These are phyloP conservation scores for Axea sp. DNA, from an alignment of 2,888 invertebrate species.

Conservation along the genomic window DNA sequence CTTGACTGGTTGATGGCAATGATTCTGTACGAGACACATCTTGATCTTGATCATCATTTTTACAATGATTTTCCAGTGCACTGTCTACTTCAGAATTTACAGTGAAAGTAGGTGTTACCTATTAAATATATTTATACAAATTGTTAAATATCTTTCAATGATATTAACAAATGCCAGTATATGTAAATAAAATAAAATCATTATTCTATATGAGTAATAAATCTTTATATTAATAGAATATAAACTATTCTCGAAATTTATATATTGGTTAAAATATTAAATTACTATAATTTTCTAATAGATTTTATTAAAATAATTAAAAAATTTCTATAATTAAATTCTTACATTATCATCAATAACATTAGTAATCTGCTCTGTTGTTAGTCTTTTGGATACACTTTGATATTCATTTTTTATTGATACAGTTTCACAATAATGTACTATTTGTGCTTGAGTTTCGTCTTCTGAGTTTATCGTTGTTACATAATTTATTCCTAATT, in stretches of 20 bases:
- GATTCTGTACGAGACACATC: slow-evolving; percentile 62
- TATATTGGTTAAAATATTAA: too few relatives aligned
- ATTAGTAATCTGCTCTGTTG: slow-evolving; percentile 62
- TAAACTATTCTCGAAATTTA: too few relatives aligned
- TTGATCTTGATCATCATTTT: slow-evolving; percentile 62
- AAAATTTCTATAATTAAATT: not conserved
- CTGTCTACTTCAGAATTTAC: slow-evolving; percentile 62
- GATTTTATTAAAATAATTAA: too few relatives aligned
- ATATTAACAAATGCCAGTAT: too few relatives aligned
- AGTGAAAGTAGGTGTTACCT: slow-evolving; percentile 69
- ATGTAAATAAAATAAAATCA: too few relatives aligned
- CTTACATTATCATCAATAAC: slow-evolving; percentile 69
- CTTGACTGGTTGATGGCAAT: slow-evolving; percentile 72
- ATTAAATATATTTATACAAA: slow-evolving; percentile 10
- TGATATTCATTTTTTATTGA: slow-evolving; percentile 71
- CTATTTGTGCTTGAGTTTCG: slow-evolving; percentile 70
- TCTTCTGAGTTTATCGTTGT: slow-evolving; percentile 72
- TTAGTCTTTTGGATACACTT: slow-evolving; percentile 69
- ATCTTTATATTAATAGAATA: too few relatives aligned
- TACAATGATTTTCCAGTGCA: slow-evolving; percentile 68
- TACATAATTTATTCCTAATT: slow-evolving; percentile 77
- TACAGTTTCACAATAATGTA: slow-evolving; percentile 72
- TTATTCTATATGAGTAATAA: not conserved
- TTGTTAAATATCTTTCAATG: too few relatives aligned
- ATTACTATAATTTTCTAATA: too few relatives aligned